Conservation (phyloP, 23 tunicate genomes). For the Aplidium turbinatum region DNA sequence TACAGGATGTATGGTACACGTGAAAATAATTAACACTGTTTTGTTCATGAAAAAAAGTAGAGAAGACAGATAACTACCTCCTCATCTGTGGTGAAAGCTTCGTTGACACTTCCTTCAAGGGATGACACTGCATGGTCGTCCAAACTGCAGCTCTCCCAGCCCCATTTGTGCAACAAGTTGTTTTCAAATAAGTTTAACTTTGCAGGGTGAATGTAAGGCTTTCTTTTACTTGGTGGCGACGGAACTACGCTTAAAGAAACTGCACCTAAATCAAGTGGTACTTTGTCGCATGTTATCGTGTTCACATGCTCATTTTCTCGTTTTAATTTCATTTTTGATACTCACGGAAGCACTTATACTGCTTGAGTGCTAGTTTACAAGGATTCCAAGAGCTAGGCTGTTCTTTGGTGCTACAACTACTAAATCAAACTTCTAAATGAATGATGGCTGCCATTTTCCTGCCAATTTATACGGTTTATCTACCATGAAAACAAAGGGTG, state of each 20-base stretch:
- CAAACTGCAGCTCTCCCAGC: background rate
- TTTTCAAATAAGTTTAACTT: background rate
- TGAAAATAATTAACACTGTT: too few species aligned
- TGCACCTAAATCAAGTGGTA: background rate
- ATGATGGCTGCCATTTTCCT: too few species aligned
- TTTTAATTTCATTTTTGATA: too few species aligned
- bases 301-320: background rate
- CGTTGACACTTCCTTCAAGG: background rate
- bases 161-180: too few species aligned
- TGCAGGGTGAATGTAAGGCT: background rate
- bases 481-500: too few species aligned
- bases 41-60: background rate
- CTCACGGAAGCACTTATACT: too few species aligned
- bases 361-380: too few species aligned
- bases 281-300: background rate
- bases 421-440: too few species aligned
- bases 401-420: too few species aligned
- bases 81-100: background rate
- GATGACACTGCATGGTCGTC: background rate
- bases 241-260: background rate
- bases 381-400: too few species aligned
- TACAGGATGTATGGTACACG: too few species aligned
- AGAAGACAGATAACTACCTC: background rate
- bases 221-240: background rate
- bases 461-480: too few species aligned